Base-by-base conservation (phyloP, 2,113 vertebrate genomes). In the Donacobius atricapilla region DNA sequence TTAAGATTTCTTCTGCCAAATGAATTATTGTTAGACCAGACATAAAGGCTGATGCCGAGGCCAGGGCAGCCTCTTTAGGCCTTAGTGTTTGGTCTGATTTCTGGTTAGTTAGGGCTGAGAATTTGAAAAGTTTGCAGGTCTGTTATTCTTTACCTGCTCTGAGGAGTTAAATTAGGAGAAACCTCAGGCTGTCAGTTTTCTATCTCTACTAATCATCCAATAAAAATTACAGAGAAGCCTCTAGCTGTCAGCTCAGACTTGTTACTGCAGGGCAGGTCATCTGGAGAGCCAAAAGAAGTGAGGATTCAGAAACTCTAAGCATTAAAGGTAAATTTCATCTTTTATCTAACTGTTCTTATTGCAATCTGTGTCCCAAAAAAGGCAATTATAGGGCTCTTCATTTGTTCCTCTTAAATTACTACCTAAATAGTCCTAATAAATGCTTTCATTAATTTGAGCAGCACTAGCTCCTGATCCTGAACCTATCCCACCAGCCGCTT, bases 81-180 rank as follows among this genome's bases (percentile, higher is more conserved):
- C 72, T 75, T 69, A 77, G 27, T 47, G 37, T 60, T 33, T 82
- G 18, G 15, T 85, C 65, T 2, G 0, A 44, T 72, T 77, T 88
- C 71, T 89, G 86, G 51, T 83, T 92, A 95, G 80, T 89, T 91
- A 87, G 24, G 51, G 64, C 44, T 77, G 58, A 94, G 70, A 70
- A 85, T 50, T 0, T 58, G 53, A 76, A 80, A 94, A 83, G 18
- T 88, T 86, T 81, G 60, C 51, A 68, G 42, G 12, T 88, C 53
- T 56, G 27, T 85, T 93, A 37, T 56, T 77, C 24, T 80, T 88
- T 85, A 94, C 60, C 65, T 88, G 37, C n/a, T 90, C 68, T 57
- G 64, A 81, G 56, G 22, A 54, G 31, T 77, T 51, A 81, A 81
- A 94, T 57, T 13, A 77, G 37, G 28, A 85, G 45, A 88, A 93